Evolutionary conservation across 2,888 invertebrate species (phyloP).

Genomic region (Leptinotarsa haldemani): DNA sequence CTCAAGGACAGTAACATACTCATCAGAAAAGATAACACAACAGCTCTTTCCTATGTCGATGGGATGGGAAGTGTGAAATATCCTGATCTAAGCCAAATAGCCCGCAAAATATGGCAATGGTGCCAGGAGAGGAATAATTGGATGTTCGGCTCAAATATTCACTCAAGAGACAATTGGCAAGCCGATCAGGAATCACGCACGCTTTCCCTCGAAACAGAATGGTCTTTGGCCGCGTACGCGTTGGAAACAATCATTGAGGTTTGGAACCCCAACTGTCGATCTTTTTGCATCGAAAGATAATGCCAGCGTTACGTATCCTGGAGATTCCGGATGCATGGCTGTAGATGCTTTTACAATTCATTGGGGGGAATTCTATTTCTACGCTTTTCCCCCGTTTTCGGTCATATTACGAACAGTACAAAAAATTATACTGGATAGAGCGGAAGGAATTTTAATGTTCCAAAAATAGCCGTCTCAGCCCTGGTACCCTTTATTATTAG

Average conservation of each 20-base stretch:
- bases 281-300: constrained; percentile 29
- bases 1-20: background rate
- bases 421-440: background rate
- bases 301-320: constrained; percentile 24
- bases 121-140: constrained; percentile 9
- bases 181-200: constrained; percentile 16
- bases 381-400: constrained; percentile 35
- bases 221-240: constrained; percentile 6
- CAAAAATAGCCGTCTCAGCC: too few relatives aligned
- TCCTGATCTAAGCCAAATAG: background rate
- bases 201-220: constrained; percentile 11
- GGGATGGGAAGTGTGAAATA: constrained; percentile 7
- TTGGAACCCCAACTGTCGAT: constrained; percentile 28
- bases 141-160: constrained; percentile 27
- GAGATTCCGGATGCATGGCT: constrained; percentile 1
- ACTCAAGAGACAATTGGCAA: constrained; percentile 12
- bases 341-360: constrained; percentile 26
- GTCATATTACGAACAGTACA: constrained; percentile 24
- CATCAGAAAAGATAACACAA: constrained; percentile 7
- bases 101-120: constrained; percentile 1
- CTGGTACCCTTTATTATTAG: too few relatives aligned
- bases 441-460: background rate
- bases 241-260: constrained; percentile 16
- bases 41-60: background rate
- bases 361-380: constrained; percentile 19